These are phyloP conservation scores for Tyrophagus putrescentiae DNA, from an alignment of 1,140 invertebrate species.

Conservation along the genomic window DNA sequence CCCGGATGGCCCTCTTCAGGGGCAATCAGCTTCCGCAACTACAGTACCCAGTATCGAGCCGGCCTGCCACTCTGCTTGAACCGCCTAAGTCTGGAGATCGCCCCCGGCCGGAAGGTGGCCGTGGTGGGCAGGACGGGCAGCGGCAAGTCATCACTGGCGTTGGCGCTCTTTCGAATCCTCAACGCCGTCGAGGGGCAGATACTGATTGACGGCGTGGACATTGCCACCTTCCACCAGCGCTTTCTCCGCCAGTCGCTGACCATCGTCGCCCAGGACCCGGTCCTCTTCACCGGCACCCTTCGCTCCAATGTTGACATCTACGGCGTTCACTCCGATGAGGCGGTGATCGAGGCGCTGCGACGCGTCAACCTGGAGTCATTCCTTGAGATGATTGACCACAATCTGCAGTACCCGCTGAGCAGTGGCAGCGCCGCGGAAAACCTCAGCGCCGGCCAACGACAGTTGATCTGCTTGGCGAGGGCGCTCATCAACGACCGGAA, in stretches of 20 bases:
- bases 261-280: slow-evolving; percentile 86
- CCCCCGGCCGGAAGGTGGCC: slow-evolving; percentile 61
- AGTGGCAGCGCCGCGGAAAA: slow-evolving; percentile 32
- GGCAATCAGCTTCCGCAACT: slow-evolving; percentile 54
- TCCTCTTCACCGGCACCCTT: slow-evolving; percentile 71
- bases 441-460: slow-evolving; percentile 43
- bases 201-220: slow-evolving; percentile 62
- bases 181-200: slow-evolving; percentile 54
- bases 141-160: slow-evolving; percentile 36
- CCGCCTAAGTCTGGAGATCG: slow-evolving; percentile 50
- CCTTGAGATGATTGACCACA: slow-evolving; percentile 39
- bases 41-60: slow-evolving; percentile 58
- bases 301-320: slow-evolving; percentile 78
- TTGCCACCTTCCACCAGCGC: slow-evolving; percentile 48
- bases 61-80: slow-evolving; percentile 67
- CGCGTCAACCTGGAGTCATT: slow-evolving; percentile 55
- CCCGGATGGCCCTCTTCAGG: slow-evolving; percentile 55
- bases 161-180: slow-evolving; percentile 47
- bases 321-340: slow-evolving; percentile 47
- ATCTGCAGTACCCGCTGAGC: slow-evolving; percentile 27
- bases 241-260: slow-evolving; percentile 62
- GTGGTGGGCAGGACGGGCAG: slow-evolving; percentile 48
- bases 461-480: slow-evolving; percentile 42
- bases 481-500: slow-evolving; percentile 40
- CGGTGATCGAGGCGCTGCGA: slow-evolving; percentile 59